A percentile compares a stretch with the other conserved stretches of the same genome.
phyloP scores from a whole-genome alignment of 2,888 invertebrate genomes.

The Xestia ashworthii region DNA sequence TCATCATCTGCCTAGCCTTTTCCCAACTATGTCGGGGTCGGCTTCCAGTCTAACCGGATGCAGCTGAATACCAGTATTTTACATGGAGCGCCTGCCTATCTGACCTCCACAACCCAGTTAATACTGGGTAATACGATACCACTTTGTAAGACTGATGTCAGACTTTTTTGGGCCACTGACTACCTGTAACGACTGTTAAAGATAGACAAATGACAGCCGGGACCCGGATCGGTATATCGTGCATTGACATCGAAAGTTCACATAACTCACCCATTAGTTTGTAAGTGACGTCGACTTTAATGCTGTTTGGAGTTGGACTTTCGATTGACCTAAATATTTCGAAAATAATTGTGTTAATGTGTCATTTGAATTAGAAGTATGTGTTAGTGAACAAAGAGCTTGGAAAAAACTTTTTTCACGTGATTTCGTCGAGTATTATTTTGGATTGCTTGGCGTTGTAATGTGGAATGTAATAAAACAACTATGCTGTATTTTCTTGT shows the following conservation, averaged over 20 bases:
- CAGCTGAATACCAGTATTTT: no score
- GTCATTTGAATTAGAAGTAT: neutral
- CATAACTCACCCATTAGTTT: conserved; percentile 15
- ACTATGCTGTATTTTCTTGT: neutral
- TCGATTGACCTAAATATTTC: conserved; percentile 33
- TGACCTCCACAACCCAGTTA: no score
- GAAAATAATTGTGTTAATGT: neutral
- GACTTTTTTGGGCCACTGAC: no score
- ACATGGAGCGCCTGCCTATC: no score
- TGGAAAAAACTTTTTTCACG: neutral
- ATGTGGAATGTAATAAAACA: neutral
- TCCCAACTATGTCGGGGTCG: no score
- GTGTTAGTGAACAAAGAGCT: neutral
- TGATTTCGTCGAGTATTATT: neutral
- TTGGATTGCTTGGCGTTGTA: neutral
- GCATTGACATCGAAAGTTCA: conserved; percentile 15
- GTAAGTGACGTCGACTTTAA: neutral
- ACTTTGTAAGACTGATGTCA: no score
- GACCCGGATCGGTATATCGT: no score
- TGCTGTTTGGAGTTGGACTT: neutral
- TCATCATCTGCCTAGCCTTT: no score
- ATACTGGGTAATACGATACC: no score
- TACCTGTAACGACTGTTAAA: no score
- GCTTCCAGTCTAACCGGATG: no score
- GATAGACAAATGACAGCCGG: no score